phyloP scores from a whole-genome alignment of 2,888 invertebrate genomes.

The Rotaria socialis region DNA sequence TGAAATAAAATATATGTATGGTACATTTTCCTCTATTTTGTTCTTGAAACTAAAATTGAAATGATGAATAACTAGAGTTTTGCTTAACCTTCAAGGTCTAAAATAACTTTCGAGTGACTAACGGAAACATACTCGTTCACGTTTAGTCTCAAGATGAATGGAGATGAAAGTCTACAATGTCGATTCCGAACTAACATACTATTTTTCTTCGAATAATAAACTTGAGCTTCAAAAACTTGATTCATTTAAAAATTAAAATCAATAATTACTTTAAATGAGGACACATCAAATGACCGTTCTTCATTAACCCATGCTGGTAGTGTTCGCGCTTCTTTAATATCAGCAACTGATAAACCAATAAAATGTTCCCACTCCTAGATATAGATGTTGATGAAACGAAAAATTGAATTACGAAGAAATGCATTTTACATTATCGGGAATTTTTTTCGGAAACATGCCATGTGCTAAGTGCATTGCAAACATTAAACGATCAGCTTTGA shows the following conservation, averaged over 20 bases:
- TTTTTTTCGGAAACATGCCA: constrained; percentile 66
- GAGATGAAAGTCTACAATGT: no score
- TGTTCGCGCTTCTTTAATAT: constrained; percentile 55
- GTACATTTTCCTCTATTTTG: no score
- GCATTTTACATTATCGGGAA: constrained; percentile 64
- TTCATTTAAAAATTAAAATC: background rate
- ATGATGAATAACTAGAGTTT: no score
- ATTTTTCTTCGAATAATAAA: no score
- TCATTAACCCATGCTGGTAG: constrained; percentile 69
- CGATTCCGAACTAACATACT: no score
- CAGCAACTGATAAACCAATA: constrained; percentile 65
- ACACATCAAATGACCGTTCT: constrained; percentile 62
- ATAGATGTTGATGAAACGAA: background rate
- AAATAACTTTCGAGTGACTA: no score
- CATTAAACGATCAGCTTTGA: constrained; percentile 70
- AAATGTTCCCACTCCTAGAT: constrained; percentile 74
- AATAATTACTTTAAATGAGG: constrained; percentile 58
- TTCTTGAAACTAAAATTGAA: no score
- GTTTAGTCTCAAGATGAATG: no score
- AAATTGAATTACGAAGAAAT: no score
- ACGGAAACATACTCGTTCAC: no score
- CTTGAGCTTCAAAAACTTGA: background rate
- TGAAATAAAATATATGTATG: no score
- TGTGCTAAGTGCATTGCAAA: constrained; percentile 71
- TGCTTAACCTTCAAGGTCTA: no score